Evolutionary conservation across 2,113 vertebrate species (phyloP).

Genomic region (Anguilla rostrata): DNA sequence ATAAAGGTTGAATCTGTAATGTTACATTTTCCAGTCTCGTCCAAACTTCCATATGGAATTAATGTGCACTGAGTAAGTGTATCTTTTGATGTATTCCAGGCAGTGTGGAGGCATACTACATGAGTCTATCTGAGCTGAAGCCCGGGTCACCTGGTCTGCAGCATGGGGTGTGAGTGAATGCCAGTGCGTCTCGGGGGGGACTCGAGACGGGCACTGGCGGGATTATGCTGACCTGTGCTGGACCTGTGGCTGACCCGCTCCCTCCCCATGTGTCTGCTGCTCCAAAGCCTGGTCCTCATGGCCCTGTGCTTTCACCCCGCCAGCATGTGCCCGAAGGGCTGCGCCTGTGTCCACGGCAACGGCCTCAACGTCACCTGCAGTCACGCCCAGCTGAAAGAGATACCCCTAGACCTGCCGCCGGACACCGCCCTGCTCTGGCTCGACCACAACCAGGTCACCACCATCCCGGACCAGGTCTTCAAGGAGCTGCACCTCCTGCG

Average conservation of each 20-base stretch:
- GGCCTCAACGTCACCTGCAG: slow-evolving; percentile 78
- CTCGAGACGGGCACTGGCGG: slow-evolving; percentile 69
- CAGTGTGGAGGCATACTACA: not conserved
- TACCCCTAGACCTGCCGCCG: slow-evolving; percentile 76
- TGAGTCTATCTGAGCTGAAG: not conserved
- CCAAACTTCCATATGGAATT: not conserved
- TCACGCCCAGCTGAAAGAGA: slow-evolving; percentile 72
- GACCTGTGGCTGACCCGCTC: slow-evolving; percentile 83
- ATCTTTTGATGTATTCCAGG: slow-evolving; percentile 8
- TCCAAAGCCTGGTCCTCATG: slow-evolving; percentile 83
- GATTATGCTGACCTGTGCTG: slow-evolving; percentile 85
- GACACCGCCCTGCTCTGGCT: slow-evolving; percentile 78
- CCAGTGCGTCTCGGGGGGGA: slow-evolving; percentile 55
- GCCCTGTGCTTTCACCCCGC: slow-evolving; percentile 83
- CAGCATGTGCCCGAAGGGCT: slow-evolving; percentile 82
- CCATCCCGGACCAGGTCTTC: slow-evolving; percentile 77
- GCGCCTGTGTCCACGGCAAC: slow-evolving; percentile 72
- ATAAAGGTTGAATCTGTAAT: too few species aligned
- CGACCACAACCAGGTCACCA: slow-evolving; percentile 78
- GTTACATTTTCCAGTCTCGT: too few species aligned
- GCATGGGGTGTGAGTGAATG: slow-evolving; percentile 38
- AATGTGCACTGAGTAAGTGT: not conserved
- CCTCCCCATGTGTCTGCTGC: slow-evolving; percentile 83
- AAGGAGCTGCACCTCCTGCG: slow-evolving; percentile 72
- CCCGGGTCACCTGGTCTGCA: not conserved